These are phyloP conservation scores for Drosophila suboccidentalis DNA, from an alignment of 2,888 invertebrate genomes.

Conservation along the genomic window DNA sequence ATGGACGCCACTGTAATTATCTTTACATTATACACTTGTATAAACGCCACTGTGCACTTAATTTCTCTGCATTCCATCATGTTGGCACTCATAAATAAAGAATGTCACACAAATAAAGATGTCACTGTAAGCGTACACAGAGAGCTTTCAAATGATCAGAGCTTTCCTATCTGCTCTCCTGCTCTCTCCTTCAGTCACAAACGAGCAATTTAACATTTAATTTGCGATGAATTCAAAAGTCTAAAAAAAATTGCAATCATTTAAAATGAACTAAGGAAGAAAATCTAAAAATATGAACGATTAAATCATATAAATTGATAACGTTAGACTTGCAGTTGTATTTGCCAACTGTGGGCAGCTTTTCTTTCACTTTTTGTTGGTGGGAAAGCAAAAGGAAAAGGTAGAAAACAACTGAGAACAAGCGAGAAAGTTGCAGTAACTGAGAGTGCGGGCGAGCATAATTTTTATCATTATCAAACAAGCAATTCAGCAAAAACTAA, in stretches of 20 bases:
- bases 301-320: neutral
- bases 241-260: neutral
- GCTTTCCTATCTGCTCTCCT: neutral
- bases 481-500: slow-evolving; percentile 77
- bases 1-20: neutral
- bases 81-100: neutral
- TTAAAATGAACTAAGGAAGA: neutral
- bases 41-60: too few species aligned
- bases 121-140: neutral
- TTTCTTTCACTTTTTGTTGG: neutral
- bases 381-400: neutral
- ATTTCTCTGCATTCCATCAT: neutral
- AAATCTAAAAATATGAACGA: neutral
- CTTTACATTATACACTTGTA: too few species aligned
- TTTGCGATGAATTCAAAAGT: neutral
- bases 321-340: neutral
- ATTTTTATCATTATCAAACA: slow-evolving; percentile 71
- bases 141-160: neutral
- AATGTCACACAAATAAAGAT: neutral
- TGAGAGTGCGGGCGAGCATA: slow-evolving; percentile 26
- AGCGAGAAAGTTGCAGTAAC: slow-evolving; percentile 39
- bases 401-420: slow-evolving; percentile 2
- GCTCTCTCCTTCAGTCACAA: neutral
- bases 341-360: neutral
- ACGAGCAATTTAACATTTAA: neutral